phyloP scores from a whole-genome alignment of 1,140 invertebrate genomes.

The Temnothorax nylanderi region DNA sequence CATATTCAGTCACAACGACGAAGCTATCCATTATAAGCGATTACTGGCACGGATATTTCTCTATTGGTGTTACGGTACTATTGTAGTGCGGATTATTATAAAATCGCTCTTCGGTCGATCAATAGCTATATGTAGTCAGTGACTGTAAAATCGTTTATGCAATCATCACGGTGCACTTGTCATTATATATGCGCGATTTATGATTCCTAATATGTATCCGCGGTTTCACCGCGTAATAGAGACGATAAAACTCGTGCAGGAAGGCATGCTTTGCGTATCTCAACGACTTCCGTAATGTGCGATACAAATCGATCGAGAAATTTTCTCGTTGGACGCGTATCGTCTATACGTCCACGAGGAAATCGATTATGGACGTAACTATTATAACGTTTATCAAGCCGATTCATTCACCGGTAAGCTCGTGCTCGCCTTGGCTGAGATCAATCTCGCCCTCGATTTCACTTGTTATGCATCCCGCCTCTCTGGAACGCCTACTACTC shows the following conservation, averaged over 20 bases:
- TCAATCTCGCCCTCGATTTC: conserved; percentile 59
- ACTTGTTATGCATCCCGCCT: conserved; percentile 12
- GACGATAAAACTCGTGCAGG: conserved; percentile 7
- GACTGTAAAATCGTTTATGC: conserved; percentile 21
- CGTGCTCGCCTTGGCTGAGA: conserved; percentile 18
- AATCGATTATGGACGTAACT: conserved; percentile 32
- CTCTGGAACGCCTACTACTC: background rate
- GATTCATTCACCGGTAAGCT: conserved; percentile 42
- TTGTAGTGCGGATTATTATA: background rate
- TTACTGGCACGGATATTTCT: background rate
- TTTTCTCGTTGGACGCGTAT: background rate
- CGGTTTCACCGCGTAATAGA: background rate
- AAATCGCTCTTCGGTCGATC: background rate
- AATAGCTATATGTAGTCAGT: background rate
- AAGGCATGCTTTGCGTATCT: conserved; percentile 2
- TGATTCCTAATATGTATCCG: background rate
- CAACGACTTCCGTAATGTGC: conserved; percentile 15
- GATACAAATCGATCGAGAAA: background rate
- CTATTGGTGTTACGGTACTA: background rate
- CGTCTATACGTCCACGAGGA: background rate
- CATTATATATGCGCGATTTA: conserved; percentile 20
- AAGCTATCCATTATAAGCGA: background rate
- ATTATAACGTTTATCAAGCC: conserved; percentile 17
- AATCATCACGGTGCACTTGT: conserved; percentile 12
- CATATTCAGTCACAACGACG: background rate